Conservation (phyloP, 92 coral and sea anemone genomes). For the Epizoanthus scotinus region DNA sequence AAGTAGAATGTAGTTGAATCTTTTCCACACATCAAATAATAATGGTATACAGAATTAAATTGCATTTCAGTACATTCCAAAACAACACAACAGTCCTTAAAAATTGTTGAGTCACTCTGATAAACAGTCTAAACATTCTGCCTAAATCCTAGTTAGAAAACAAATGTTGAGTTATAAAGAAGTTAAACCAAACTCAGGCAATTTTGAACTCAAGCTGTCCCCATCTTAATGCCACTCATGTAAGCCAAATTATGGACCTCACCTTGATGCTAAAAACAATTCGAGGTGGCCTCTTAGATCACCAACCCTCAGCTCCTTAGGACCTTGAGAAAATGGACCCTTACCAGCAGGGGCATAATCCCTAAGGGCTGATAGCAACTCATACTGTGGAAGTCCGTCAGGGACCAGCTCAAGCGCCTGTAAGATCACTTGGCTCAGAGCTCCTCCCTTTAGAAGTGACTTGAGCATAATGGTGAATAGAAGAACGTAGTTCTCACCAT, state of each 20-base stretch:
- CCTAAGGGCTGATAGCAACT: conserved; percentile 55
- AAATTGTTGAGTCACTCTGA: too few species aligned
- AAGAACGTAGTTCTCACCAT: conserved; percentile 38
- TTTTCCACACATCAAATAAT: too few species aligned
- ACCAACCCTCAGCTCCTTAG: conserved; percentile 50
- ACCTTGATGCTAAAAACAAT: conserved; percentile 35
- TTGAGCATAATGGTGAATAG: conserved; percentile 71
- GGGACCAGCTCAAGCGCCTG: conserved; percentile 72
- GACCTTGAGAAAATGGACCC: conserved; percentile 59
- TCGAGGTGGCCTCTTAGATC: conserved; percentile 66
- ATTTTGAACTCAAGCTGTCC: too few species aligned
- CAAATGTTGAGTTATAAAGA: too few species aligned
- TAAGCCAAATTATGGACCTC: not conserved
- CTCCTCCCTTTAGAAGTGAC: conserved; percentile 60
- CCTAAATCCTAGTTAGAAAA: too few species aligned
- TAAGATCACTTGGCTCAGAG: conserved; percentile 53
- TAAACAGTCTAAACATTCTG: too few species aligned
- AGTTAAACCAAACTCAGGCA: too few species aligned
- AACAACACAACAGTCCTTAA: too few species aligned
- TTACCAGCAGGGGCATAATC: conserved; percentile 47
- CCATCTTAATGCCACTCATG: not conserved
- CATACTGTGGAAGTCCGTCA: conserved; percentile 57
- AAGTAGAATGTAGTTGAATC: too few species aligned
- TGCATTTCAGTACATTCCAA: too few species aligned
- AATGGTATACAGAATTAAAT: too few species aligned